Conservation (phyloP, 1,140 invertebrate species). For the Agrilus planipennis region DNA sequence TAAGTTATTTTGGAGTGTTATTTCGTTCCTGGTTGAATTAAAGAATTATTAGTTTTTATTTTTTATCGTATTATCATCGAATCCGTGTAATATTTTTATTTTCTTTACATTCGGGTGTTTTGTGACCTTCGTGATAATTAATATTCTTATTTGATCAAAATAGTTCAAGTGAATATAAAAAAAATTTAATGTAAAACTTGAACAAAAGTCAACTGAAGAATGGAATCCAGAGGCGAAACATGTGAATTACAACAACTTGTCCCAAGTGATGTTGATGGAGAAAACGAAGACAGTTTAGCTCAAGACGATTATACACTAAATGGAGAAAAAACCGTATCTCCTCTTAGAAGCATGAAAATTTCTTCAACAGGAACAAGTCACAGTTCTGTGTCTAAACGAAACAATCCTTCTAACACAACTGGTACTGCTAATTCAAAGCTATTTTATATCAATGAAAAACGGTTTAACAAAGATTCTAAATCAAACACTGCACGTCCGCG, state of each 20-base stretch:
- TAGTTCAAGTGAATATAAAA: too few relatives aligned
- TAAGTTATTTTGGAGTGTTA: too few relatives aligned
- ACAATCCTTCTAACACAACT: conserved; percentile 8
- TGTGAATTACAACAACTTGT: conserved; percentile 33
- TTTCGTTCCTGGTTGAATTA: too few relatives aligned
- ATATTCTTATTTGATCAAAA: too few relatives aligned
- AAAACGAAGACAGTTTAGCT: conserved; percentile 31
- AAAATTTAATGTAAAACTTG: too few relatives aligned
- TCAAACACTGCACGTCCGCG: conserved; percentile 35
- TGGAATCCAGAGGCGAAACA: conserved; percentile 32
- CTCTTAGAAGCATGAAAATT: conserved; percentile 30
- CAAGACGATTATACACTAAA: conserved; percentile 26
- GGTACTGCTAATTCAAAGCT: conserved; percentile 21
- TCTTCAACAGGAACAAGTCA: conserved; percentile 32
- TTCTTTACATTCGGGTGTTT: too few relatives aligned
- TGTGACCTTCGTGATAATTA: too few relatives aligned
- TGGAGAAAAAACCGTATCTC: conserved; percentile 31
- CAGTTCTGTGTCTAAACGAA: conserved; percentile 26
- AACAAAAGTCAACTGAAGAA: too few relatives aligned
- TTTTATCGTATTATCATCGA: too few relatives aligned
- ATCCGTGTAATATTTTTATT: too few relatives aligned
- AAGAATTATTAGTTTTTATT: too few relatives aligned
- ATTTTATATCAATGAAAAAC: conserved; percentile 46
- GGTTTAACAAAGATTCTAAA: conserved; percentile 31
- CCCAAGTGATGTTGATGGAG: conserved; percentile 32